A percentile compares a stretch with the other conserved stretches of the same genome.
Evolutionary conservation across 2,888 invertebrate species (phyloP).

Genomic region (Thelaira solivaga): DNA sequence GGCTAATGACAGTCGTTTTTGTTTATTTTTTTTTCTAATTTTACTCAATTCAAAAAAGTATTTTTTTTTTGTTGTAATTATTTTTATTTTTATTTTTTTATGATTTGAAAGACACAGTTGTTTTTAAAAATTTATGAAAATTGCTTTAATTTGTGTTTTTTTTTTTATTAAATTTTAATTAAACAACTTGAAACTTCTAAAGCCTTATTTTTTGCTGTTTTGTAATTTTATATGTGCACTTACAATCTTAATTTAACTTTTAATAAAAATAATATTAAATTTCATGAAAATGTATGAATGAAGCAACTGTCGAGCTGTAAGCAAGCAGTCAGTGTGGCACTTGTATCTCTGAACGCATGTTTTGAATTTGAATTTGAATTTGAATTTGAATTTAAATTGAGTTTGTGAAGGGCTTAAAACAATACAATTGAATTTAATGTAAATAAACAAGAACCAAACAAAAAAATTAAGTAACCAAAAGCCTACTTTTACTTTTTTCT

Average conservation of each 20-base stretch:
- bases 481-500: no score
- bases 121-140: constrained; percentile 44
- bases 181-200: constrained; percentile 38
- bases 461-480: no score
- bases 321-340: not conserved
- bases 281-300: not conserved
- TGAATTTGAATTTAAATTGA: not conserved
- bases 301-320: not conserved
- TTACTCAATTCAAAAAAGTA: no score
- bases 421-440: no score
- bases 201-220: constrained; percentile 29
- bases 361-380: not conserved
- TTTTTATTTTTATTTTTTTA: constrained; percentile 19
- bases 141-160: not conserved
- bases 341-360: not conserved
- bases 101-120: constrained; percentile 10
- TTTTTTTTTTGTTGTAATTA: no score
- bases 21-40: no score
- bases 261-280: constrained; percentile 24
- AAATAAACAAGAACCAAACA: no score
- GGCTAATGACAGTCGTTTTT: constrained; percentile 36
- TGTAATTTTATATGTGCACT: constrained; percentile 2
- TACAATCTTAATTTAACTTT: constrained; percentile 2
- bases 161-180: constrained; percentile 4
- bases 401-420: constrained; percentile 14